Percentiles rank a stretch among this genome's conserved stretches.
Conservation (phyloP, 2,797 vertebrate genomes). For the Clangula hyemalis region DNA sequence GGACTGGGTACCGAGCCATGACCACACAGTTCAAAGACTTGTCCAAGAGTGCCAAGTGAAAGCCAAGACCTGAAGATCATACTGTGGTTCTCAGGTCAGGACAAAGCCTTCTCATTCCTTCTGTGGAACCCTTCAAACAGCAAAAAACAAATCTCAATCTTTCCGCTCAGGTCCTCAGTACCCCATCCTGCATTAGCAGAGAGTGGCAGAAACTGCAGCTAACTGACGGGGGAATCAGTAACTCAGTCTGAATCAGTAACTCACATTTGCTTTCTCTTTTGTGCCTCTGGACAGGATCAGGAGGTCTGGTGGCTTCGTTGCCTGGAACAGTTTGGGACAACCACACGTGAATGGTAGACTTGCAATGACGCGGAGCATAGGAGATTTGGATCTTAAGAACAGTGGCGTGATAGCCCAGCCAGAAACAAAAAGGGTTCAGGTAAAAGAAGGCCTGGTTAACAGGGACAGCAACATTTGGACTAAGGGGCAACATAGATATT, state of each 20-base stretch:
- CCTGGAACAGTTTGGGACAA: constrained; percentile 97
- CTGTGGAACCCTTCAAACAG: background rate
- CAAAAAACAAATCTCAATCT: background rate
- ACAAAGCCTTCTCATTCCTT: background rate
- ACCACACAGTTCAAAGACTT: background rate
- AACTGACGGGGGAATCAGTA: background rate
- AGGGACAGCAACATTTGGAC: background rate
- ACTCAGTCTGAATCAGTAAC: background rate
- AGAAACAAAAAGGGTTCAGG: constrained; percentile 89
- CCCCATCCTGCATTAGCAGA: background rate
- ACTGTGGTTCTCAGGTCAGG: background rate
- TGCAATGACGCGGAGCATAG: constrained; percentile 97
- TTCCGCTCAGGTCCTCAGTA: background rate
- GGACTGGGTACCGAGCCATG: background rate
- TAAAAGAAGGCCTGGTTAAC: constrained; percentile 65
- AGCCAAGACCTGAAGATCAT: background rate
- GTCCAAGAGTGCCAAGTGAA: background rate
- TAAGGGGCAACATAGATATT: background rate
- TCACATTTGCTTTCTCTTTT: background rate
- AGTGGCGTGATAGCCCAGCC: constrained; percentile 94
- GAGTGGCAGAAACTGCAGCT: background rate
- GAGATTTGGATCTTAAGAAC: constrained; percentile 93
- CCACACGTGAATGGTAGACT: constrained; percentile 95
- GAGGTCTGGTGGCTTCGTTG: constrained; percentile 90
- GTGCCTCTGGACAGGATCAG: constrained; percentile 83